Percentiles rank a stretch among this genome's conserved stretches.
phyloP scores from a whole-genome alignment of 2,113 vertebrate genomes.

The Agelaius phoeniceus region DNA sequence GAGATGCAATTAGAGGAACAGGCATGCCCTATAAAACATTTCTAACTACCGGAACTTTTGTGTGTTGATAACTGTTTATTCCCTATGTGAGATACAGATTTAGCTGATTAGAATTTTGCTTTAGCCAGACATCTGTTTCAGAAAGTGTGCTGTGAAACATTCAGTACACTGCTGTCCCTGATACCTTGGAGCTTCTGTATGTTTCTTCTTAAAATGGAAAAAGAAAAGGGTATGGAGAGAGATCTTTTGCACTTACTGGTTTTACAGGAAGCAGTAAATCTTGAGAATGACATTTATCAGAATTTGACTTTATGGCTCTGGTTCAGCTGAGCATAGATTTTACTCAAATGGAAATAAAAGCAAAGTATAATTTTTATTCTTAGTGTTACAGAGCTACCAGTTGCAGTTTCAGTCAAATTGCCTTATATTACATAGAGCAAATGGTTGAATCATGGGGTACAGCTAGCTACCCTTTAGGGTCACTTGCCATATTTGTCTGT shows the following conservation, averaged over 20 bases:
- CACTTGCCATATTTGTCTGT: not conserved
- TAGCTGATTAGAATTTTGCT: conserved; percentile 29
- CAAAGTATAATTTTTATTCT: not conserved
- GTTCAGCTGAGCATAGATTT: not conserved
- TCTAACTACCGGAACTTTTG: not conserved
- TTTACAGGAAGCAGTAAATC: conserved; percentile 35
- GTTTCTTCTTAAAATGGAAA: conserved; percentile 43
- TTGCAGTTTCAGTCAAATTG: not conserved
- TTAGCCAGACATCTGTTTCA: not conserved
- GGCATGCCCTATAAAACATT: not conserved
- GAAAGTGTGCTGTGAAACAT: conserved; percentile 3
- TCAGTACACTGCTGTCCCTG: not conserved
- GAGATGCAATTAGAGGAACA: conserved; percentile 25
- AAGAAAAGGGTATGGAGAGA: not conserved
- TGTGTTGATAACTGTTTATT: conserved; percentile 24
- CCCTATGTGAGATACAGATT: not conserved
- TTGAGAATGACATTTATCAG: conserved; percentile 19
- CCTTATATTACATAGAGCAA: not conserved
- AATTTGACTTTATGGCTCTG: not conserved
- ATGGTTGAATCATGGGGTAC: not conserved
- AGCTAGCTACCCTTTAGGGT: not conserved
- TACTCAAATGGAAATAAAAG: conserved; percentile 33
- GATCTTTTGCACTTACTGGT: not conserved
- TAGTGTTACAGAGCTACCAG: not conserved
- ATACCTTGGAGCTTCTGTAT: not conserved